A percentile compares a stretch with the other conserved stretches of the same genome.
These are phyloP conservation scores for Bombus pyrosoma DNA, from an alignment of 1,140 invertebrate genomes.

Conservation along the genomic window DNA sequence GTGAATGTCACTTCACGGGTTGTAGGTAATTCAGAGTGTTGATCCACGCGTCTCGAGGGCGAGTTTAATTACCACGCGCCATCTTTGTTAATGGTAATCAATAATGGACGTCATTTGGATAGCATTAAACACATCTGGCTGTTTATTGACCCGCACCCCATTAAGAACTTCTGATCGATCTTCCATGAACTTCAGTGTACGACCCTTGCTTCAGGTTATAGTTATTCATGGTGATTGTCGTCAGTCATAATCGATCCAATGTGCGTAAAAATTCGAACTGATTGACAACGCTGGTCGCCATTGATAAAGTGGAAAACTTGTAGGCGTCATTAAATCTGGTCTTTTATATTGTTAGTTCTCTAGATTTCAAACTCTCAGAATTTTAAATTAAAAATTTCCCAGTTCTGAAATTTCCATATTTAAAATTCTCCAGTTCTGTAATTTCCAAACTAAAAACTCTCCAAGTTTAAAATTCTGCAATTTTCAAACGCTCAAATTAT, in stretches of 20 bases:
- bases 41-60: neutral
- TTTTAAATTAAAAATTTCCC: neutral
- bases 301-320: neutral
- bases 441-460: no score
- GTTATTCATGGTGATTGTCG: neutral
- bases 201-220: neutral
- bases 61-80: conserved; percentile 31
- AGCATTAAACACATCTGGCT: neutral
- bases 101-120: neutral
- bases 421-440: neutral
- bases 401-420: no score
- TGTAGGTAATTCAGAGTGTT: conserved; percentile 11
- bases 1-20: conserved; percentile 22
- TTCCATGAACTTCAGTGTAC: conserved; percentile 22
- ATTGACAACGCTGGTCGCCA: neutral
- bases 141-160: conserved; percentile 18
- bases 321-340: neutral
- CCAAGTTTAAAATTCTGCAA: no score
- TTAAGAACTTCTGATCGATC: conserved; percentile 23
- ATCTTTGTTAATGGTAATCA: conserved; percentile 35
- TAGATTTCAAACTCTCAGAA: neutral
- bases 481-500: no score
- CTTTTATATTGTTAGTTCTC: neutral
- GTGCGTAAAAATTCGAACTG: no score
- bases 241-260: neutral